These are phyloP conservation scores for Erebia epiphron DNA, from an alignment of 2,888 invertebrate genomes.

Conservation along the genomic window DNA sequence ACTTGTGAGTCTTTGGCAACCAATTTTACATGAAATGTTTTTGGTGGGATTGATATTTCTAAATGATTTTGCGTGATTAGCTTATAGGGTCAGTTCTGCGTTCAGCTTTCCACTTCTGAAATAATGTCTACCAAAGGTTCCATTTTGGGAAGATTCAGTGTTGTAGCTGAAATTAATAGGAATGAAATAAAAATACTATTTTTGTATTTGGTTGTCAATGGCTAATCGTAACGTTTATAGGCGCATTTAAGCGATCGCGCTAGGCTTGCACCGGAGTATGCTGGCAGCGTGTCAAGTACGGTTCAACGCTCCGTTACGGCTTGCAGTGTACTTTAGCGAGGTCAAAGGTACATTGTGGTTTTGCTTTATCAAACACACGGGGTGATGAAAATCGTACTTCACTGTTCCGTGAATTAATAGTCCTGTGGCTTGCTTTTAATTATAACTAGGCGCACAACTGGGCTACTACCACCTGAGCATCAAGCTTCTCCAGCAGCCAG, in stretches of 20 bases:
- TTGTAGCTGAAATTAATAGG: not conserved
- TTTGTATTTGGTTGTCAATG: constrained; percentile 8
- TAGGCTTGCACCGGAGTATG: constrained; percentile 15
- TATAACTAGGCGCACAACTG: no score
- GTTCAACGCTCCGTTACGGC: constrained; percentile 37
- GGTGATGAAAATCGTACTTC: not conserved
- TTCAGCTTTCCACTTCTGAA: no score
- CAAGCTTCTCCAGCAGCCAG: no score
- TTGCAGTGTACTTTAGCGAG: constrained; percentile 29
- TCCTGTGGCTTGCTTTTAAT: not conserved
- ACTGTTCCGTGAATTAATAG: no score
- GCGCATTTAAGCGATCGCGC: constrained; percentile 15
- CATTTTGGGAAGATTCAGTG: no score
- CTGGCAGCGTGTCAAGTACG: constrained; percentile 40
- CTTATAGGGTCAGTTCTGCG: no score
- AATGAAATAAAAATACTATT: not conserved
- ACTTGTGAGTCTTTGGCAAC: no score
- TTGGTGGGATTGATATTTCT: no score
- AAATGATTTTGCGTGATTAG: no score
- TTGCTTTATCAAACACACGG: constrained; percentile 14
- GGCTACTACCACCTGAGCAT: no score
- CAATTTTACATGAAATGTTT: no score
- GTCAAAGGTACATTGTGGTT: constrained; percentile 31
- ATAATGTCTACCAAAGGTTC: no score
- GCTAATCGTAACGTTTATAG: constrained; percentile 12